Evolutionary conservation across 2,797 vertebrate genomes (phyloP), one percentile per base, ranked within the genome.

Genomic region (Trachurus trachurus): DNA sequence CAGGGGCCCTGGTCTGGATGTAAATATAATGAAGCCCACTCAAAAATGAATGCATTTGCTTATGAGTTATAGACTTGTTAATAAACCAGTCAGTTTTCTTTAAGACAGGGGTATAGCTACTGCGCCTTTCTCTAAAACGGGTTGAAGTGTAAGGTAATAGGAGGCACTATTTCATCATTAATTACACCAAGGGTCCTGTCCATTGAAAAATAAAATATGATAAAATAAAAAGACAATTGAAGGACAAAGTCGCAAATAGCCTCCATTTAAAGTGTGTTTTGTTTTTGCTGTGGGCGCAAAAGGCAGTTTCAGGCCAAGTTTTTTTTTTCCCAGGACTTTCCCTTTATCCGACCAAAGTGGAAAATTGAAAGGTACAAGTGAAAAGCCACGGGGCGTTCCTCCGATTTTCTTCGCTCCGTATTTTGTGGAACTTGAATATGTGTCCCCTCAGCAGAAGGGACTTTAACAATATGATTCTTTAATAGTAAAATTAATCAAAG

Each of bases 391-490:
- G 89, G 95, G 95, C 93, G 94, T 93, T 87, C 82, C 91, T 84
- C 68, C 84, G 62, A 96, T 96, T 96, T 85, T 93, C 94, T 87
- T 94, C 93, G 94, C 94, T 95, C 89, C 85, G 86, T 91, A 93
- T n/a, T n/a, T n/a, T n/a, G n/a, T n/a, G n/a, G n/a, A n/a, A n/a
- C 93, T 94, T 93, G 90, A 89, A 89, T 85, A 79, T 88, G 74
- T 78, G 87, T 72, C 56, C 40, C 47, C 71, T 76, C 74, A 86
- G 74, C 72, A 83, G 83, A 76, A 89, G 29, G 13, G 29, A 54
- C 15, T 9, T 42, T 9, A 63, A 74, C 29, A 56, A 83, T 64
- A 63, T 57, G 12, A 37, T n/a, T 34, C 0, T 26, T 45, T 4
- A 13, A 34, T 19, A n/a, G 59, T 12, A 19, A 29, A 42, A 45